phyloP scores from a whole-genome alignment of 2,888 invertebrate genomes.

The Dryomyza anilis region DNA sequence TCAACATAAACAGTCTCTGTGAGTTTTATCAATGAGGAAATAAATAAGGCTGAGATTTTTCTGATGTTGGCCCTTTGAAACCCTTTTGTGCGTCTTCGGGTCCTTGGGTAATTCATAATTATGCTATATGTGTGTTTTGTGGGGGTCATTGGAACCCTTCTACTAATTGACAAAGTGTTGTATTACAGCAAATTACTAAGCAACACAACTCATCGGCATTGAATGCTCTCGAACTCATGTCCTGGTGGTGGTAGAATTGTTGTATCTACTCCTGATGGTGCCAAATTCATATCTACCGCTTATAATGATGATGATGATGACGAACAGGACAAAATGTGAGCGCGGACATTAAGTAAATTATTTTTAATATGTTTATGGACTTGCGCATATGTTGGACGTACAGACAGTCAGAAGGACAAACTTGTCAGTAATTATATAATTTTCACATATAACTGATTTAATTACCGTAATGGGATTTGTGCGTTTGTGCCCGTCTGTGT shows the following conservation, averaged over 20 bases:
- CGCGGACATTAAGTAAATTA: slow-evolving; percentile 55
- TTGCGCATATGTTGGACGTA: slow-evolving; percentile 39
- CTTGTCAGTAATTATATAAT: slow-evolving; percentile 53
- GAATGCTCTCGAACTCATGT: background rate
- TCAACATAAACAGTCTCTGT: background rate
- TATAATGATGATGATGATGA: slow-evolving; percentile 34
- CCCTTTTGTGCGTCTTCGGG: slow-evolving; percentile 13
- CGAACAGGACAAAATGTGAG: background rate
- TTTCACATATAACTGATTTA: slow-evolving; percentile 59
- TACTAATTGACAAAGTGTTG: slow-evolving; percentile 56
- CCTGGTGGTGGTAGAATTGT: background rate
- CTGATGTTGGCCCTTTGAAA: background rate
- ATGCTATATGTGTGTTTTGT: background rate
- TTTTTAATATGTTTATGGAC: slow-evolving; percentile 59
- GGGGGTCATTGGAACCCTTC: slow-evolving; percentile 34
- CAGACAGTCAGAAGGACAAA: background rate
- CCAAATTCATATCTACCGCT: too few relatives aligned
- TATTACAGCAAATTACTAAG: slow-evolving; percentile 45
- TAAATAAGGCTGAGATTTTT: background rate
- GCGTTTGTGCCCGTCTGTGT: slow-evolving; percentile 26
- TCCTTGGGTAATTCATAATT: slow-evolving; percentile 4
- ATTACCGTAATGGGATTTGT: slow-evolving; percentile 60
- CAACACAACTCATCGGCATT: background rate
- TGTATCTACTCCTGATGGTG: too few relatives aligned
- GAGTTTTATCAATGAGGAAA: slow-evolving; percentile 5